Evolutionary conservation across 2,113 vertebrate species (phyloP), one percentile per base, ranked within the genome.

Genomic region (Chionomys nivalis): DNA sequence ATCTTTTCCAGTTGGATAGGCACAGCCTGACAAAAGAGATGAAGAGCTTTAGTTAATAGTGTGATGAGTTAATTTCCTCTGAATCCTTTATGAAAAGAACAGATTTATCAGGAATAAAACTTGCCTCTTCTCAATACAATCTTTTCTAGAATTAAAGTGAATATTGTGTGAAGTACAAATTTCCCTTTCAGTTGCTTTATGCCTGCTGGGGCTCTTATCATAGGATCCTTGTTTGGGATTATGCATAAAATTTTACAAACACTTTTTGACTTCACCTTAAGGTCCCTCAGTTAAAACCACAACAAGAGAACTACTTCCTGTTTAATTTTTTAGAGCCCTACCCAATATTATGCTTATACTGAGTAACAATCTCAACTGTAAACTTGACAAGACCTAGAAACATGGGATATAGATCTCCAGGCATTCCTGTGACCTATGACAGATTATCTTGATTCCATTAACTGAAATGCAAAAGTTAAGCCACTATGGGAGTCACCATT

Each of bases 41-140:
- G 91, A 93, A 94, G 83, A 96, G 91, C 95, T 96, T 96, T 52
- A 85, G 33, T 95, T 94, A 96, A 96, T 76, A 79, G 33, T 78
- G 49, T 79, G 68, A 94, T 83, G n/a, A 95, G 47, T 94, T 96
- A 94, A 97, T 95, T 96, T 95, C 70, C 65, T 96, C 89, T 81
- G 83, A 96, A 70, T 87, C 23, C 42, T 94, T 91, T 83, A 78
- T 85, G 75, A 96, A 93, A 58, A 94, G 55, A 96, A 87, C 44
- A 26, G 65, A 96, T 93, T 95, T 75, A 96, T 95, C 55, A 87
- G 3, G 0, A 96, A 90, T 61, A 66, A 61, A 95, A 93, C 89
- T 88, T 92, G 52, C 9, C 66, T 88, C 52, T 91, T 94, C 75
- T 75, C 61, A 87, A 10, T 19, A 3, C 21, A 90, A n/a, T 76